Evolutionary conservation across 2,888 invertebrate genomes (phyloP), one percentile per base, ranked within the genome.

Genomic region (Gymnoscelis rufifasciata): DNA sequence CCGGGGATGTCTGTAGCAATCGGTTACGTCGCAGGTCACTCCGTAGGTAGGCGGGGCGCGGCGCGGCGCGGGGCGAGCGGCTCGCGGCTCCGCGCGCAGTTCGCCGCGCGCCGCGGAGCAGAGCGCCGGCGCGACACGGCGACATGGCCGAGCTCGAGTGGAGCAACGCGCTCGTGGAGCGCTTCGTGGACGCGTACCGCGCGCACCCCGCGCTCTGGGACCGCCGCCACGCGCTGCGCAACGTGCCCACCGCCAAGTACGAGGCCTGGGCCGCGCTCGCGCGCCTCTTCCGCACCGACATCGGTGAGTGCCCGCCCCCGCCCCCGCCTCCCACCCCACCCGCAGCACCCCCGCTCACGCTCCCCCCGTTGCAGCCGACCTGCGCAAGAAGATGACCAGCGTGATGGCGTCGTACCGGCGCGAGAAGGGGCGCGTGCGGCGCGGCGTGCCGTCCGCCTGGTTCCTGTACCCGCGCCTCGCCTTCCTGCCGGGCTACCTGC

Each of bases 401-500:
- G 62, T 88, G 28, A 72, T 87, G 52, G 88, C 87, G 4, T 88
- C 87, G 23, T 77, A 86, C 35, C 64, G 87, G 2, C 69, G 87
- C 2, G 88, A 88, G 63, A 84, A 81, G 54, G 64, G 64, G 35
- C 81, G 78, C 52, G 70, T 86, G 11, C 67, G 78, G 1, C 47
- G 57, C 8, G 87, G 87, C 1, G 72, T 67, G 4, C 60, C 61
- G 3, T 77, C 81, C 0, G 61, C 61, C 0, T 88, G 87, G 87
- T 84, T 82, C 57, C 62, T 86, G 37, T 88, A 87, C 43, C 62
- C 66, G 0, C 54, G 76, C 24, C 56, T 88, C 57, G 72, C 63
- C 26, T 88, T 87, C 52, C 51, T 87, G 45, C 78, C 81, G 3
- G 73, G 57, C 6, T 82, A 84, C 40, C 36, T 48, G 7, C 38